Percentiles rank a stretch among this genome's conserved stretches.
Conservation (phyloP, 53 echinoderm and acorn worm genomes). For the Henricia sp. region DNA sequence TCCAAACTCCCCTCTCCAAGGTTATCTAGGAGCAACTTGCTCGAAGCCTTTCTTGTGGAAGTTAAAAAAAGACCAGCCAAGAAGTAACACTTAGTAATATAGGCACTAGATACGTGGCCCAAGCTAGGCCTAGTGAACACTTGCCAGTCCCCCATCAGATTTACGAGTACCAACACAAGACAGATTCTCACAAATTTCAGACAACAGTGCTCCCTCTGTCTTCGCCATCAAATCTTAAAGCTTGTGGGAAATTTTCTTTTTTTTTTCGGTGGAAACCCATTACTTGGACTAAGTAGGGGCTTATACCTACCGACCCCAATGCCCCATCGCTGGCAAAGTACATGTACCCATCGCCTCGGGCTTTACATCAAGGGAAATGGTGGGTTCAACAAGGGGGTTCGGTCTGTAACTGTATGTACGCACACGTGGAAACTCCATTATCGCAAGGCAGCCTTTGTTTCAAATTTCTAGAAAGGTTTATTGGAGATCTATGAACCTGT, state of each 20-base stretch:
- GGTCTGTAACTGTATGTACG: neutral
- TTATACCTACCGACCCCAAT: constrained; percentile 6
- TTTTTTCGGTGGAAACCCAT: constrained; percentile 32
- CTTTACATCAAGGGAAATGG: neutral
- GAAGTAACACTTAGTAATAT: too few relatives aligned
- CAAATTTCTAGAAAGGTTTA: too few relatives aligned
- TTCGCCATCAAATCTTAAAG: constrained; percentile 7
- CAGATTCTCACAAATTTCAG: neutral
- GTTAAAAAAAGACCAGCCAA: neutral
- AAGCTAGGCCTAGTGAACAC: too few relatives aligned
- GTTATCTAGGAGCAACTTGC: neutral
- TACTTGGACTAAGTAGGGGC: constrained; percentile 41
- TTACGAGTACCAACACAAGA: constrained; percentile 2
- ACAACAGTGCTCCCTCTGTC: constrained; percentile 48
- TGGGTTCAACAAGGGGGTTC: neutral
- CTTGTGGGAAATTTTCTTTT: constrained; percentile 42
- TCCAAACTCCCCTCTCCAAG: neutral
- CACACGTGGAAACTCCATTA: constrained; percentile 25
- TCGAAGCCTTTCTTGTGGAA: neutral
- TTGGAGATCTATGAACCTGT: neutral
- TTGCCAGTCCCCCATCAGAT: constrained; percentile 1
- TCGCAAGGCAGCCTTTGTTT: constrained; percentile 3
- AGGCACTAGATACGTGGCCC: too few relatives aligned
- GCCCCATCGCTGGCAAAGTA: constrained; percentile 20
- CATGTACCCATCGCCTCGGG: constrained; percentile 32